phyloP scores from a whole-genome alignment of 1,140 invertebrate species.

The Leptonema lineaticorne region DNA sequence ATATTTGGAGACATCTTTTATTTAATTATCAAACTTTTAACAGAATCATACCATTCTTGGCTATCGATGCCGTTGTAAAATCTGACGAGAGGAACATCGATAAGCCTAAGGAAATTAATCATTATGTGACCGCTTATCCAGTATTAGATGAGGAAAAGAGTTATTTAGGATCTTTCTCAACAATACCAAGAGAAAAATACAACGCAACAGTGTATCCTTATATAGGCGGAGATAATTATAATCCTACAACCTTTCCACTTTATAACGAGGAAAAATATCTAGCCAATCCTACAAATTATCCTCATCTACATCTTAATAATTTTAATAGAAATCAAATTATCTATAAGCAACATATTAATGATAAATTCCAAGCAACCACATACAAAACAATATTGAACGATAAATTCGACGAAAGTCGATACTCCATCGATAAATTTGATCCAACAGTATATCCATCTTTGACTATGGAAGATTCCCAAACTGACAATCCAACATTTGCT shows the following conservation, averaged over 20 bases:
- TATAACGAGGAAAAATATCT: constrained; percentile 38
- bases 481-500: constrained; percentile 37
- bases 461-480: constrained; percentile 31
- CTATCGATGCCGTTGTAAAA: constrained; percentile 69
- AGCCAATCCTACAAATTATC: constrained; percentile 24
- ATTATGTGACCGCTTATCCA: constrained; percentile 44
- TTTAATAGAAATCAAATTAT: constrained; percentile 35
- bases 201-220: constrained; percentile 31
- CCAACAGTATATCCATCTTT: constrained; percentile 37
- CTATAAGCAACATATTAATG: constrained; percentile 39
- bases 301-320: constrained; percentile 20
- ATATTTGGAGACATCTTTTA: too few relatives aligned
- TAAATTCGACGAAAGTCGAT: constrained; percentile 33
- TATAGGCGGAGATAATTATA: constrained; percentile 32
- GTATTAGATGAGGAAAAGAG: constrained; percentile 49
- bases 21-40: too few relatives aligned
- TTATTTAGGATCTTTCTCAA: constrained; percentile 51
- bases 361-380: constrained; percentile 39
- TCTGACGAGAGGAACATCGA: constrained; percentile 43
- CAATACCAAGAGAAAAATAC: constrained; percentile 27
- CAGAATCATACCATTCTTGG: constrained; percentile 80
- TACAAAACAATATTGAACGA: constrained; percentile 36
- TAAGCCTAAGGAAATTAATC: constrained; percentile 33
- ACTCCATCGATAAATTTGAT: constrained; percentile 39
- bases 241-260: constrained; percentile 35